Conservation (phyloP, 2,113 vertebrate species). For the Collichthys lucidus region DNA sequence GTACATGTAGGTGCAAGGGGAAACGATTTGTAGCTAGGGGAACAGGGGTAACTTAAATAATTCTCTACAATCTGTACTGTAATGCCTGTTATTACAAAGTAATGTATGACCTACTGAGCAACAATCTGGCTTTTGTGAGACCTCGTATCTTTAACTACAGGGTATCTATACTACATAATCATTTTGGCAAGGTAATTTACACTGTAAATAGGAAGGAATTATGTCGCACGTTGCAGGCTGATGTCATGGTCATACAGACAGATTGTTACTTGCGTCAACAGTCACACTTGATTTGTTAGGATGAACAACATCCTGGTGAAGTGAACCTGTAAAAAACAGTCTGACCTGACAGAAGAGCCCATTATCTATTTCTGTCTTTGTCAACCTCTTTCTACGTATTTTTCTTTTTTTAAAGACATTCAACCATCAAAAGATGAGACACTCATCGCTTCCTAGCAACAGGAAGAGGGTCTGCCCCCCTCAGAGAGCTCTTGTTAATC, state of each 20-base stretch:
- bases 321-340: slow-evolving; percentile 11
- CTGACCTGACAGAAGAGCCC: slow-evolving; percentile 24
- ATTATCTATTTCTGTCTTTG: slow-evolving; percentile 52
- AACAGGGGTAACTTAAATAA: not conserved
- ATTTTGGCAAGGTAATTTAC: not conserved
- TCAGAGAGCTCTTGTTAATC: slow-evolving; percentile 62
- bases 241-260: not conserved
- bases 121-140: not conserved
- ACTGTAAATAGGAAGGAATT: not conserved
- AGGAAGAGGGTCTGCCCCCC: slow-evolving; percentile 60
- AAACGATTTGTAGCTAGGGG: not conserved
- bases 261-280: not conserved
- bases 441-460: slow-evolving; percentile 66
- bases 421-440: slow-evolving; percentile 61
- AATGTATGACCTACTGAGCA: not conserved
- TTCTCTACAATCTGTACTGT: no score
- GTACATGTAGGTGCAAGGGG: not conserved
- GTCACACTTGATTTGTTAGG: not conserved
- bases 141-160: not conserved
- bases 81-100: not conserved
- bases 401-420: slow-evolving; percentile 42
- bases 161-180: not conserved
- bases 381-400: slow-evolving; percentile 23
- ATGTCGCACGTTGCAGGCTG: no score
- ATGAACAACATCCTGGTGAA: not conserved